Base-by-base conservation (phyloP, 1,140 invertebrate genomes). In the Chymomyza costata region DNA sequence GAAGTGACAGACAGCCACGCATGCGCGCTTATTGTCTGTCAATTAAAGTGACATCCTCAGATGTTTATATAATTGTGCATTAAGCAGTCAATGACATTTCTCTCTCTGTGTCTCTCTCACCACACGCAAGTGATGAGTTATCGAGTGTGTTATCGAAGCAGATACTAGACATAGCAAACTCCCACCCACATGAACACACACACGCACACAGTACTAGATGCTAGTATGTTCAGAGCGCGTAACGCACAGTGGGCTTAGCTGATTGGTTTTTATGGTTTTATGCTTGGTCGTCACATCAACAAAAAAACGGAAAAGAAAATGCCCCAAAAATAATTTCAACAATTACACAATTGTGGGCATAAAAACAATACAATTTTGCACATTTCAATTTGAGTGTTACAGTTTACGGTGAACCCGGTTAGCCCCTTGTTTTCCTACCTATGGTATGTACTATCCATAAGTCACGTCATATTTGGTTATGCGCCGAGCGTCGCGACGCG, bases 31-130 rank as follows among this genome's bases (percentile, higher is more conserved):
- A 38, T 28, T 19, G 11, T 28, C 28, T 28, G 37, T 50, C 37
- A 50, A 50, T 50, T 50, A 50, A 50, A 40, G 47, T 39, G 47
- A 35, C 47, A 38, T 50, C 47, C 39, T 50, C 47, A 40, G 25
- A 50, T 30, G 47, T 25, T 50, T 50, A 50, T 39, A 50, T 50
- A 50, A 50, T 50, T 54, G 40, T 46, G 25, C 63, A 65, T 65
- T 65, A 65, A 49, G 30, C 63, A 65, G 63, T 65, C 63, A 65
- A 59, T 65, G 63, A 65, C 63, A 65, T 38, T 38, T 6, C 6
- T 5, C 10, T 6, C 11, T 38, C 11, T 38, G 11, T 17, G 2
- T 17, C 35, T 15, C 7, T 16, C 2, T 38, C 15, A 25, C 8
- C 3, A 8, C 21, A 25, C 8, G 21, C 21, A n/a, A n/a, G n/a